A percentile compares a stretch with the other conserved stretches of the same genome.
Evolutionary conservation across 2,888 invertebrate species (phyloP).

Genomic region (Drosophila longiperda): DNA sequence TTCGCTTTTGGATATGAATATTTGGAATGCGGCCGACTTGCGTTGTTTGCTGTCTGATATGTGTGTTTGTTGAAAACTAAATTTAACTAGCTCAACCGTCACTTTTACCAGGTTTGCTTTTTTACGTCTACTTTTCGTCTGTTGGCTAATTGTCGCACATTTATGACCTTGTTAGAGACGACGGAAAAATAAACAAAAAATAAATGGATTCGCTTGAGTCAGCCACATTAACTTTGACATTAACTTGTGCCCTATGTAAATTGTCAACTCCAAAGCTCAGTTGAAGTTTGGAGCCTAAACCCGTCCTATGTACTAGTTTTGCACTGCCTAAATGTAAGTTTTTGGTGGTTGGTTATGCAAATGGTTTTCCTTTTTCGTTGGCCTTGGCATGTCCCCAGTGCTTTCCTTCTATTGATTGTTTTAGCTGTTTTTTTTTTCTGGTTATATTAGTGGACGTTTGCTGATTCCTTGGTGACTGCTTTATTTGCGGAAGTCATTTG

Average conservation of each 20-base stretch:
- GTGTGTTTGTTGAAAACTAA: constrained; percentile 16
- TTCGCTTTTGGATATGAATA: constrained; percentile 43
- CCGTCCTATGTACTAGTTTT: constrained; percentile 3
- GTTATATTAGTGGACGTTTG: constrained; percentile 21
- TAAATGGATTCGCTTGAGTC: constrained; percentile 12
- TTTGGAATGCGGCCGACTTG: constrained; percentile 4
- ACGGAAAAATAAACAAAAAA: constrained; percentile 6
- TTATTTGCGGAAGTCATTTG: constrained; percentile 43
- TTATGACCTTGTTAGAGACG: constrained; percentile 44
- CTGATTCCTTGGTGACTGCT: constrained; percentile 19
- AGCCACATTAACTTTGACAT: constrained; percentile 13
- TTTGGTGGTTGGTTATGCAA: constrained; percentile 37
- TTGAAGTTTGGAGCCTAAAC: background rate
- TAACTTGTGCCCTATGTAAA: constrained; percentile 11
- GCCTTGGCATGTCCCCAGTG: constrained; percentile 21
- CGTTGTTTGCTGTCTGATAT: constrained; percentile 18
- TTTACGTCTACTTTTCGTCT: background rate
- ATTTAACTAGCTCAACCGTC: constrained; percentile 43
- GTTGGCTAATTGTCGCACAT: constrained; percentile 47
- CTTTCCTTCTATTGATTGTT: constrained; percentile 34
- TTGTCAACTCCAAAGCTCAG: constrained; percentile 10
- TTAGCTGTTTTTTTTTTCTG: constrained; percentile 1
- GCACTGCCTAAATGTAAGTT: constrained; percentile 9
- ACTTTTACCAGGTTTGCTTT: constrained; percentile 44
- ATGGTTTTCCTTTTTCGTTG: constrained; percentile 8